phyloP scores from a whole-genome alignment of 2,888 invertebrate genomes.

The Koerneria pararmatus region DNA sequence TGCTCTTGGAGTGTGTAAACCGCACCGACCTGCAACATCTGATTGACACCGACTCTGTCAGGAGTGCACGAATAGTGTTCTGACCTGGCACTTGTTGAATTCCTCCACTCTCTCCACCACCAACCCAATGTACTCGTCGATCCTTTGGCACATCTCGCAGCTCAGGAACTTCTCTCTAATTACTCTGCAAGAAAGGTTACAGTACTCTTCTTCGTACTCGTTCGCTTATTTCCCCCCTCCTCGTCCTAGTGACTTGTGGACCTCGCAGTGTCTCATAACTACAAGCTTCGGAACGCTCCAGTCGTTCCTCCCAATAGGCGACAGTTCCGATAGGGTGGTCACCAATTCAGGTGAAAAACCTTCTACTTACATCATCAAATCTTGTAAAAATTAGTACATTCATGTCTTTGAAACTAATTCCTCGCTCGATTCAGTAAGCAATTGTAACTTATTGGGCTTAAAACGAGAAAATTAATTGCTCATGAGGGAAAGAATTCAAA shows the following conservation, averaged over 20 bases:
- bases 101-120: slow-evolving; percentile 13
- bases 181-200: slow-evolving; percentile 12
- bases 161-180: slow-evolving; percentile 26
- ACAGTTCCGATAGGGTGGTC: too few species aligned
- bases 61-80: background rate
- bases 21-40: slow-evolving; percentile 13
- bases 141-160: slow-evolving; percentile 16
- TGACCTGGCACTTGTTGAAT: slow-evolving; percentile 19
- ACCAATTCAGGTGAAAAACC: too few species aligned
- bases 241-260: background rate
- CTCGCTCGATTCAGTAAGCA: too few species aligned
- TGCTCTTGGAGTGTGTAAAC: slow-evolving; percentile 10
- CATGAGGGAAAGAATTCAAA: too few species aligned
- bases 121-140: slow-evolving; percentile 30
- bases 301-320: too few species aligned
- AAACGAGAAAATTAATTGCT: too few species aligned
- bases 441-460: too few species aligned
- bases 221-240: background rate
- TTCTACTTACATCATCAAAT: too few species aligned
- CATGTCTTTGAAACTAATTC: too few species aligned
- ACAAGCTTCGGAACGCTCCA: too few species aligned
- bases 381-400: too few species aligned
- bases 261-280: background rate
- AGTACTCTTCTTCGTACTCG: background rate
- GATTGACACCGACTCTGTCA: background rate